Evolutionary conservation across 1,140 invertebrate genomes (phyloP).

Genomic region (Idris sp.): DNA sequence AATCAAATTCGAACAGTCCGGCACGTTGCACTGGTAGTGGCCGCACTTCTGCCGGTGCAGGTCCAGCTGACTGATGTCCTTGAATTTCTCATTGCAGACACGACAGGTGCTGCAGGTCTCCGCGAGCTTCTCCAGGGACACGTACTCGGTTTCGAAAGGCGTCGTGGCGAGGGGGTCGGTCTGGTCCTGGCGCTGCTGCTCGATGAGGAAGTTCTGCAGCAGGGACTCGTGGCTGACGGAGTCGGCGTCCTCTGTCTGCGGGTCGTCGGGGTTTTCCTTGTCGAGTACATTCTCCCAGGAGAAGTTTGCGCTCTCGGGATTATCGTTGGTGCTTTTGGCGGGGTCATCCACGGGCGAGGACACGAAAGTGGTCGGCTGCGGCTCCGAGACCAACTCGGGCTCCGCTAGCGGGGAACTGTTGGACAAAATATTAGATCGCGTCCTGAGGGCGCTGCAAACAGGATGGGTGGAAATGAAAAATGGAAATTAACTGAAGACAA

Average conservation of each 20-base stretch:
- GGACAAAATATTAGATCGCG: slow-evolving; percentile 42
- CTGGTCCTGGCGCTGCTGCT: slow-evolving; percentile 72
- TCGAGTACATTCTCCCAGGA: slow-evolving; percentile 69
- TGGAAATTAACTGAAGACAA: too few species aligned
- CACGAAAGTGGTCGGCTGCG: background rate
- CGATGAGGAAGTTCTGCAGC: slow-evolving; percentile 73
- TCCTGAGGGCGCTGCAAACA: slow-evolving; percentile 30
- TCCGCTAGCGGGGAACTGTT: too few species aligned
- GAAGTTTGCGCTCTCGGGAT: slow-evolving; percentile 54
- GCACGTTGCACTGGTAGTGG: slow-evolving; percentile 77
- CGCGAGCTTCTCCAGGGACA: slow-evolving; percentile 75
- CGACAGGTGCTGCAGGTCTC: slow-evolving; percentile 75
- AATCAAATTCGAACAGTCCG: slow-evolving; percentile 72
- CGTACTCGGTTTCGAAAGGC: slow-evolving; percentile 74
- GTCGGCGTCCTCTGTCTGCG: background rate
- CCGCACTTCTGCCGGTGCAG: slow-evolving; percentile 74
- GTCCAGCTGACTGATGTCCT: slow-evolving; percentile 73
- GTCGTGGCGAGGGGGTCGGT: slow-evolving; percentile 66
- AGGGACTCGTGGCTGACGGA: slow-evolving; percentile 49
- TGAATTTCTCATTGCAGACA: slow-evolving; percentile 77
- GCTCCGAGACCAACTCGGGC: too few species aligned
- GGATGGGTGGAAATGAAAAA: slow-evolving; percentile 3
- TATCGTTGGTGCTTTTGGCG: slow-evolving; percentile 5
- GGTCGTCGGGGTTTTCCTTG: slow-evolving; percentile 50
- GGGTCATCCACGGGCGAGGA: background rate